A percentile compares a stretch with the other conserved stretches of the same genome.
These are phyloP conservation scores for Clarias batrachus DNA, from an alignment of 2,113 vertebrate genomes.

Conservation along the genomic window DNA sequence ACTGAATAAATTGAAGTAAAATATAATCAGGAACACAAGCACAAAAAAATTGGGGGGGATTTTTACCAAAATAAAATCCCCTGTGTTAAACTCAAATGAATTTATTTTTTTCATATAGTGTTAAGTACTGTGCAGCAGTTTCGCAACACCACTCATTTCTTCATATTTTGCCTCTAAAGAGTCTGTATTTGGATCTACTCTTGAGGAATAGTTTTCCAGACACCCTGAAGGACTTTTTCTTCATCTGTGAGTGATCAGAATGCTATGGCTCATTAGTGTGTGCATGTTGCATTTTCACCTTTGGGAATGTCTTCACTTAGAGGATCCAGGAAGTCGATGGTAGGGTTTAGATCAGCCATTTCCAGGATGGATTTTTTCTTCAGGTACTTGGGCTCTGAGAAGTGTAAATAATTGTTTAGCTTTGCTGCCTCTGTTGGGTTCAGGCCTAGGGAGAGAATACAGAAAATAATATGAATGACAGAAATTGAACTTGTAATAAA, in stretches of 20 bases:
- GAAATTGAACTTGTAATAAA: neutral
- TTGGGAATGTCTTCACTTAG: constrained; percentile 85
- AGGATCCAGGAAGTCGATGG: constrained; percentile 85
- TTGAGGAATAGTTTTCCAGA: no score
- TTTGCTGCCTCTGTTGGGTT: constrained; percentile 78
- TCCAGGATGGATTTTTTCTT: constrained; percentile 82
- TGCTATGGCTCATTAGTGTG: neutral
- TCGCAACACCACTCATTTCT: no score
- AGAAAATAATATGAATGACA: neutral
- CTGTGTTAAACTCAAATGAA: neutral
- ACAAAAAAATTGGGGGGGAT: neutral
- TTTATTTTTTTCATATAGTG: neutral
- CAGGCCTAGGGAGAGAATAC: constrained; percentile 73
- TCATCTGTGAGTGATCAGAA: neutral
- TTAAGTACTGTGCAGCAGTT: no score
- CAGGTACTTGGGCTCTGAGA: constrained; percentile 72
- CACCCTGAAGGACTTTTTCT: no score
- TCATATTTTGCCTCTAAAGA: no score
- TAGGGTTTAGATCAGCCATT: constrained; percentile 82
- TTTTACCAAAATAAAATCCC: neutral
- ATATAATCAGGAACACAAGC: no score
- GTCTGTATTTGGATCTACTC: no score
- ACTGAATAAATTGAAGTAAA: no score
- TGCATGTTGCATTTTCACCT: constrained; percentile 70
- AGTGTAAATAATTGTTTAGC: constrained; percentile 86